Evolutionary conservation across 1,140 invertebrate genomes (phyloP), one percentile per base, ranked within the genome.

Genomic region (Xylocopa sonorina): DNA sequence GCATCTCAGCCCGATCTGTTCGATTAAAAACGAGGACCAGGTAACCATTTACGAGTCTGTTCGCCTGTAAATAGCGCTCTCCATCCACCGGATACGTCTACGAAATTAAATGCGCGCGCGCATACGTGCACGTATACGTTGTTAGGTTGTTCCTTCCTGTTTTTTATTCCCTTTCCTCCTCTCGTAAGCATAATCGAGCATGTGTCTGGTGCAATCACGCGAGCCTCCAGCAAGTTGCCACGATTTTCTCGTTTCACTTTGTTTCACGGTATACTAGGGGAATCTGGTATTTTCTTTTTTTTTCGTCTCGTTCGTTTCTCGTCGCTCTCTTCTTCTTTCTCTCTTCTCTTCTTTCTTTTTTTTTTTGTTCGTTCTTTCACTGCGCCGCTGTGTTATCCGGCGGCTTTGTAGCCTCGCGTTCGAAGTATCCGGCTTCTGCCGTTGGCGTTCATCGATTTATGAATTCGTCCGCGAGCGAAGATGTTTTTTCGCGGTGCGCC

Each of bases 401-500:
- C 58, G 58, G 58, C 58, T 62, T 62, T 62, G 58, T 62, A 62
- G 34, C 34, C 34, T 41, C 58, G 58, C 58, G 29, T 18, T 41
- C 68, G 51, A 71, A 43, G 38, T 57, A 71, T 71, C 68, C 51
- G 62, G 38, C 41, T 34, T 69, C 53, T 72, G 68, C 68, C 27
- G 10, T 14, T 72, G 53, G 68, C 68, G 68, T 58, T 72, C 68
- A 72, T 72, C 68, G 68, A 72, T 72, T 72, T 72, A 72, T 72
- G 53, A 72, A 72, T 72, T 72, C 68, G 68, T 72, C 53, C 53
- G 68, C 68, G 53, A 38, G 18, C 53, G 53, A 68, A 72, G 68
- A 72, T 72, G 68, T 43, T 72, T 72, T 72, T 72, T 72, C 53
- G 18, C 7, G 21, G 21, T n/a, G n/a, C n/a, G 0, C 5, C 29